phyloP scores from a whole-genome alignment of 2,888 invertebrate genomes.

The Choristoneura rosaceana region DNA sequence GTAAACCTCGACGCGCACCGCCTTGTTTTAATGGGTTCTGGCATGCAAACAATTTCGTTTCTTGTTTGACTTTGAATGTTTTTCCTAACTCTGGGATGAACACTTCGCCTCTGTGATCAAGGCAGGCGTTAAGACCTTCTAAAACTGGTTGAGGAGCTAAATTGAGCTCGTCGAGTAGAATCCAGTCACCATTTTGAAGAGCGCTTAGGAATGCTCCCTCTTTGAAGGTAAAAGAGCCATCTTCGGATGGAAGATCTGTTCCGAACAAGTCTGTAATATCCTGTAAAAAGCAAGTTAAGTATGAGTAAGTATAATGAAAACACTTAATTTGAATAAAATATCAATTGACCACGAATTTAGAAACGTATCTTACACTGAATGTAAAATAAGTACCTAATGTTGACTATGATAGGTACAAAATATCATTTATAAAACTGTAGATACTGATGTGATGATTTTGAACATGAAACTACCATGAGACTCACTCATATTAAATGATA shows the following conservation, averaged over 20 bases:
- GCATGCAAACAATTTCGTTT: slow-evolving; percentile 97
- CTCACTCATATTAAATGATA: no score
- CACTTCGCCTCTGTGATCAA: slow-evolving; percentile 98
- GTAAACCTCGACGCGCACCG: slow-evolving; percentile 97
- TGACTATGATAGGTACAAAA: no score
- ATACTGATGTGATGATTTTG: no score
- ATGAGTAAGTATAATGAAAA: neutral
- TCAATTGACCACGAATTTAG: no score
- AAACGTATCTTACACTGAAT: no score
- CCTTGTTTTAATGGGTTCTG: slow-evolving; percentile 99
- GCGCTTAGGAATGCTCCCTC: slow-evolving; percentile 98
- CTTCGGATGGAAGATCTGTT: slow-evolving; percentile 97
- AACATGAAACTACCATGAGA: no score
- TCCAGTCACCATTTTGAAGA: slow-evolving; percentile 97
- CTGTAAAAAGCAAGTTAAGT: slow-evolving; percentile 66
- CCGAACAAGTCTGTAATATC: slow-evolving; percentile 99
- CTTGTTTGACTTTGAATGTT: slow-evolving; percentile 90
- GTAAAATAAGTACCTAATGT: neutral
- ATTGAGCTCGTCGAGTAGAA: slow-evolving; percentile 98
- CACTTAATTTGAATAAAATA: no score
- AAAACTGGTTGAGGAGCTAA: slow-evolving; percentile 99
- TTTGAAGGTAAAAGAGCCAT: slow-evolving; percentile 97
- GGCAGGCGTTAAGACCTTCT: slow-evolving; percentile 98
- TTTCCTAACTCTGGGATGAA: slow-evolving; percentile 97
- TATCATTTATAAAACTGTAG: no score